Percentiles rank a stretch among this genome's conserved stretches.
Conservation (phyloP, 2,797 vertebrate species). For the Sternarchorhynchus goeldii region DNA sequence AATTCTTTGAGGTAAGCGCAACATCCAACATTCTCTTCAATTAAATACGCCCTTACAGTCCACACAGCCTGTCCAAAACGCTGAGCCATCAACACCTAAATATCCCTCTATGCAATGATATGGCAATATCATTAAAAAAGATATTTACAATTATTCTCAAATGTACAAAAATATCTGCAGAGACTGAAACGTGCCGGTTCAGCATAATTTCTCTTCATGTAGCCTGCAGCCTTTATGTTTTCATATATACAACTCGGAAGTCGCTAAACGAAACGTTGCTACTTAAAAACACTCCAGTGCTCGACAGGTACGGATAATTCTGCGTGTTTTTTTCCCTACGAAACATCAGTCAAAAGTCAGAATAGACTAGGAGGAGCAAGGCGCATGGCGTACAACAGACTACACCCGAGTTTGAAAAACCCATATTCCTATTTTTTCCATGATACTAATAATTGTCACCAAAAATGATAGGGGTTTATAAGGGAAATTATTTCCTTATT, state of each 20-base stretch:
- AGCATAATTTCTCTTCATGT: not conserved
- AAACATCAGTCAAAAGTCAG: too few species aligned
- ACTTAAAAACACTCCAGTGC: too few species aligned
- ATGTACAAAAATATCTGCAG: not conserved
- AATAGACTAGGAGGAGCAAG: not conserved
- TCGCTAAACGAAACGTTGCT: not conserved
- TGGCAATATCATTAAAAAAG: not conserved
- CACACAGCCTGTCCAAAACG: slow-evolving; percentile 13
- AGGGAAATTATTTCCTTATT: not conserved
- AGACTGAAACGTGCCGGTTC: not conserved
- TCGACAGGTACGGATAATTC: too few species aligned
- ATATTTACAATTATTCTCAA: not conserved
- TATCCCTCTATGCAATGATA: not conserved
- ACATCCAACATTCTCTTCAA: not conserved
- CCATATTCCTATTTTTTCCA: too few species aligned
- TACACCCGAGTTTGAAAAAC: too few species aligned
- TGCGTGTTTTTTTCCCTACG: too few species aligned
- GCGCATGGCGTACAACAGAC: too few species aligned
- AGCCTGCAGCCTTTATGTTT: not conserved
- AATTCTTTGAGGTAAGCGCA: slow-evolving; percentile 37
- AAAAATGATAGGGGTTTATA: not conserved
- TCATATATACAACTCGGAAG: too few species aligned
- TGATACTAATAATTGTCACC: too few species aligned
- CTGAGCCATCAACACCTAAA: not conserved
- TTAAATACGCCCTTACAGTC: slow-evolving; percentile 5